Evolutionary conservation across 1,140 invertebrate species (phyloP).

Genomic region (Cataglyphis hispanica): DNA sequence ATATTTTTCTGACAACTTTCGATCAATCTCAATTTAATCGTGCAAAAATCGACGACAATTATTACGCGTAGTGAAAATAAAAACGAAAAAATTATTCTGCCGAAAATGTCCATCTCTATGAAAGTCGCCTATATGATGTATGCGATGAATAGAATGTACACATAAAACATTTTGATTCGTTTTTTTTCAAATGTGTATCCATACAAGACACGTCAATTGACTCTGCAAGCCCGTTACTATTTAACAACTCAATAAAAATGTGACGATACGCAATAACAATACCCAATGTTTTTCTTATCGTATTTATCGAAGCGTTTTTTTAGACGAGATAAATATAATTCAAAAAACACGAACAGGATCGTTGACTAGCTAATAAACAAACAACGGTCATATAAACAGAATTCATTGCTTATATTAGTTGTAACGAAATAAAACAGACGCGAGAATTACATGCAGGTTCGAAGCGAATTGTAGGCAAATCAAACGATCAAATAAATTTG

Average conservation of each 20-base stretch:
- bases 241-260: constrained; percentile 12
- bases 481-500: constrained; percentile 12
- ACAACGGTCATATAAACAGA: constrained; percentile 5
- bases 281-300: constrained; percentile 21
- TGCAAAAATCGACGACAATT: not conserved
- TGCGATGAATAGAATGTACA: constrained; percentile 17
- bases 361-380: constrained; percentile 16
- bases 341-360: not conserved
- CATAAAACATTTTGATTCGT: not conserved
- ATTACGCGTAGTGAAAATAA: not conserved
- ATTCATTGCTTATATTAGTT: not conserved
- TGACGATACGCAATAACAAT: not conserved
- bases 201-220: not conserved
- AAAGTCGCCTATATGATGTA: not conserved
- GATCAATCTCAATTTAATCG: not conserved
- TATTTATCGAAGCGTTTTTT: constrained; percentile 34
- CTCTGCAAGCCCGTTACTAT: not conserved
- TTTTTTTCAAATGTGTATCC: not conserved
- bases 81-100: not conserved
- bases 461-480: constrained; percentile 1
- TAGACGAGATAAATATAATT: constrained; percentile 6
- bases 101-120: not conserved
- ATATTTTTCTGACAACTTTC: not conserved
- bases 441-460: not conserved
- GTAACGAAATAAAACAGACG: constrained; percentile 26